phyloP scores from a whole-genome alignment of 2,797 vertebrate genomes.

The Cynopterus sphinx region DNA sequence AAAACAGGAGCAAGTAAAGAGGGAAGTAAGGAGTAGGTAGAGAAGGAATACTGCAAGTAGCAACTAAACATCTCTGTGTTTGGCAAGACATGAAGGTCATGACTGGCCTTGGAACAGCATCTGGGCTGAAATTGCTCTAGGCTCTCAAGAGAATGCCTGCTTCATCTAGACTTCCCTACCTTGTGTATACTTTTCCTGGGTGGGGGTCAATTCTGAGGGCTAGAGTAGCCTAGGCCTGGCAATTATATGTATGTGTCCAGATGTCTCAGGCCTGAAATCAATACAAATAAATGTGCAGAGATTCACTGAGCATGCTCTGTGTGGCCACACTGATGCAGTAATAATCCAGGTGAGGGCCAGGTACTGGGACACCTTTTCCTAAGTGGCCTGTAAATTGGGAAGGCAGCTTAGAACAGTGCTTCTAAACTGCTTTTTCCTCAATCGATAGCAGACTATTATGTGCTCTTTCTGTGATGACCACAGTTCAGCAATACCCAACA shows the following conservation, averaged over 20 bases:
- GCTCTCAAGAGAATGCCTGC: neutral
- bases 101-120: neutral
- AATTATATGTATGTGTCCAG: neutral
- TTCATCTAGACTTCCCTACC: neutral
- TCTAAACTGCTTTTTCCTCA: neutral
- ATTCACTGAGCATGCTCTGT: neutral
- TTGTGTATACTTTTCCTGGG: neutral
- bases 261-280: neutral
- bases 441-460: accelerated
- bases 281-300: neutral
- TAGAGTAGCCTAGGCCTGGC: neutral
- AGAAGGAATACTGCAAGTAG: neutral
- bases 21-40: neutral
- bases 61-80: neutral
- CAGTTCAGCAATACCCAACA: neutral
- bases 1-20: neutral
- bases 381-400: neutral
- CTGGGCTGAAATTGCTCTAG: neutral
- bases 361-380: neutral
- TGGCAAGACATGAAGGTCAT: neutral
- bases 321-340: accelerated
- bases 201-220: neutral
- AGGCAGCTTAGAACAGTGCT: neutral
- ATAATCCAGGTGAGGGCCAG: too few species aligned
- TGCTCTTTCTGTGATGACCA: too few species aligned